Evolutionary conservation across 2,888 invertebrate species (phyloP), one percentile per base, ranked within the genome.

Genomic region (Spodoptera exigua): DNA sequence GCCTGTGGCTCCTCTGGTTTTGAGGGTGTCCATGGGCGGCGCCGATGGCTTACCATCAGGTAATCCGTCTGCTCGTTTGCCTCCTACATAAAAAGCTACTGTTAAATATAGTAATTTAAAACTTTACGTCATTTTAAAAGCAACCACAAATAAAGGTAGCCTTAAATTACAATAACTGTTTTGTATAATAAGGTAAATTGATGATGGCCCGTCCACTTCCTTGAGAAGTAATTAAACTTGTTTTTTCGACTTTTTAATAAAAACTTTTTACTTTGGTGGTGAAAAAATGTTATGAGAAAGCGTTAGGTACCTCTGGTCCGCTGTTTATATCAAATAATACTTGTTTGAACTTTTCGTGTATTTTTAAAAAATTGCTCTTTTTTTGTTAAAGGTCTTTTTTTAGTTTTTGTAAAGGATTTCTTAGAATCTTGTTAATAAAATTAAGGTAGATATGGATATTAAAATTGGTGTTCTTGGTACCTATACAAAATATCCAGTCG

Each of bases 221-320:
- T 76, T 69, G 60, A 36, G 68, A 86, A 85, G 82, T 91, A 91
- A 92, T 92, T 92, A 90, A 88, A 89, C 86, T 91, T 89, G 87
- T 87, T 90, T 87, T 27, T 85, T 79, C 76, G 77, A 83, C 78
- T 88, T 91, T 84, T 89, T 90, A 90, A 90, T 89, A 90, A 86
- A 89, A 91, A 91, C 89, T 89, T 91, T 90, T 85, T 83, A 86
- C 83, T 85, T 84, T 80, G 70, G 70, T 61, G 74, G 62, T 51
- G 61, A 81, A 82, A 82, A 82, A 83, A 82, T 66, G 54, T 63
- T 61, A 73, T 75, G 72, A 71, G 57, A 70, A 62, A 51, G 56
- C 61, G 47, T 35, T 17, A 34, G 36, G 39, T 14, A 44, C 9
- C 13, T 16, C 44, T 27, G 21, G 35, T 43, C 45, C 49, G 52